These are phyloP conservation scores for Tenthredo livida DNA, from an alignment of 2,888 invertebrate species.

Conservation along the genomic window DNA sequence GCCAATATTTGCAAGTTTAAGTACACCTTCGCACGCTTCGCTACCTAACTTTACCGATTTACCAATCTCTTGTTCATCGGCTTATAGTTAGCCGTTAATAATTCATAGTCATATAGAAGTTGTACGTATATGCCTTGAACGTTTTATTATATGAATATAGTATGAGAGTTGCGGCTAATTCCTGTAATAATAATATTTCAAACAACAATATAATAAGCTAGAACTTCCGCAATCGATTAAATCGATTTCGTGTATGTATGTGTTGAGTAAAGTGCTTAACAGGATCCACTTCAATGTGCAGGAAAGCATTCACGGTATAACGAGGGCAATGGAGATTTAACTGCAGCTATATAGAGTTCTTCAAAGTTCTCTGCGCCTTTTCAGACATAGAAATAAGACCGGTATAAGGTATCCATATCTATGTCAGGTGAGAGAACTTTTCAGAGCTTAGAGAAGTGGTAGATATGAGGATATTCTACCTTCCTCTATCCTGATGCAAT, in stretches of 20 bases:
- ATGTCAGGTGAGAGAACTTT: constrained; percentile 40
- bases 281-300: neutral
- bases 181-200: neutral
- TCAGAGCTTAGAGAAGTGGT: neutral
- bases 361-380: neutral
- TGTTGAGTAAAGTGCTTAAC: neutral
- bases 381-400: neutral
- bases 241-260: neutral
- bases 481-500: constrained; percentile 7
- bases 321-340: neutral
- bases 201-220: neutral
- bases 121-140: neutral
- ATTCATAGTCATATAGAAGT: neutral
- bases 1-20: neutral
- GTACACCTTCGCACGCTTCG: constrained; percentile 32
- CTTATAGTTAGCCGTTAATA: neutral
- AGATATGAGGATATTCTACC: constrained; percentile 5
- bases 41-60: constrained; percentile 1
- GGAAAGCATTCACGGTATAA: constrained; percentile 6
- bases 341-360: neutral
- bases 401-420: constrained; percentile 10
- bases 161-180: neutral
- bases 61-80: constrained; percentile 7
- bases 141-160: neutral
- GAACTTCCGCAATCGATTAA: constrained; percentile 26